Evolutionary conservation across 1,140 invertebrate genomes (phyloP).

Genomic region (Chymomyza costata): DNA sequence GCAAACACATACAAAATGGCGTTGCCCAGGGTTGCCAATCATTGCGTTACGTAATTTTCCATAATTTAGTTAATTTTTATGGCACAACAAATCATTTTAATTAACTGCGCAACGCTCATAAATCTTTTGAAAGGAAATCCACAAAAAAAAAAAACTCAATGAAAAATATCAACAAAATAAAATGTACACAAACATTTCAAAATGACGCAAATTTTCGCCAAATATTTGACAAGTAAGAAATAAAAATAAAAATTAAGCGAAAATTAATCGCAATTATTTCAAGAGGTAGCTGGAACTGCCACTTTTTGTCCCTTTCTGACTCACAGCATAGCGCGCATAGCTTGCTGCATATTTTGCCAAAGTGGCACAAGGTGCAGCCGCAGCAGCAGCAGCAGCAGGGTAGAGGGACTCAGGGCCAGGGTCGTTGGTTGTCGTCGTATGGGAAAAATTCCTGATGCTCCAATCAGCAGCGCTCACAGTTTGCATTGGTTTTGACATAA

Average conservation of each 20-base stretch:
- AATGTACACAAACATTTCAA: slow-evolving; percentile 54
- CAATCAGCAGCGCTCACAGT: slow-evolving; percentile 61
- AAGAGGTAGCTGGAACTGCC: slow-evolving; percentile 5
- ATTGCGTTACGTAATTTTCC: slow-evolving; percentile 8
- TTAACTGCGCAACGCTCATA: slow-evolving; percentile 62
- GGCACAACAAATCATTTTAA: slow-evolving; percentile 41
- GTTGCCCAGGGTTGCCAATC: slow-evolving; percentile 51
- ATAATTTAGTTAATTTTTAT: slow-evolving; percentile 61
- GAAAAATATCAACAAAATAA: no score
- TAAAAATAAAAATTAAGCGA: slow-evolving; percentile 73
- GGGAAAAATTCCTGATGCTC: slow-evolving; percentile 70
- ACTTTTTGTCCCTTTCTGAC: slow-evolving; percentile 7
- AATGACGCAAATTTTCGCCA: slow-evolving; percentile 62
- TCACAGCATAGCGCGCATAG: slow-evolving; percentile 61
- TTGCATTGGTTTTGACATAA: slow-evolving; percentile 66
- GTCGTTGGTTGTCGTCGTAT: slow-evolving; percentile 27
- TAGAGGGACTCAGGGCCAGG: slow-evolving; percentile 8
- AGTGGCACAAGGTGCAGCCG: slow-evolving; percentile 62
- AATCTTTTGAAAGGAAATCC: slow-evolving; percentile 28
- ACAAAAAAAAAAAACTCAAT: no score
- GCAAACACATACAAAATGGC: slow-evolving; percentile 45
- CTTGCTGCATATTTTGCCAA: slow-evolving; percentile 62
- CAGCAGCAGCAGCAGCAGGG: slow-evolving; percentile 13
- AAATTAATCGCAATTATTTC: slow-evolving; percentile 71
- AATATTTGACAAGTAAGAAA: slow-evolving; percentile 64